Evolutionary conservation across 2,888 invertebrate genomes (phyloP).

Genomic region (Calephelis perditalis): DNA sequence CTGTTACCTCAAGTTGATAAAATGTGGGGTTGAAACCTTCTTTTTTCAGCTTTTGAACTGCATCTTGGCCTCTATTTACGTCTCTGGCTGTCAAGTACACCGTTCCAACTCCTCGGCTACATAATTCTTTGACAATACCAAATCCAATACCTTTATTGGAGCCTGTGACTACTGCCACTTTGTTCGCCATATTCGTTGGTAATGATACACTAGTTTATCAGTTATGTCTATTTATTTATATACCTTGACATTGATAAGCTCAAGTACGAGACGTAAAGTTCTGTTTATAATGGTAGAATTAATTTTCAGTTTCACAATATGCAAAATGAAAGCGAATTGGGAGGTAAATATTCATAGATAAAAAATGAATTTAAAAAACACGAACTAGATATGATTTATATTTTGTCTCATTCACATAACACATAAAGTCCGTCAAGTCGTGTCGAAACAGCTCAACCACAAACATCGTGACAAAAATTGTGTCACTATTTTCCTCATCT

Average conservation of each 20-base stretch:
- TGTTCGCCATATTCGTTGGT: slow-evolving; percentile 34
- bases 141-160: slow-evolving; percentile 56
- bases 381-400: no score
- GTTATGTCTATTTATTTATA: neutral
- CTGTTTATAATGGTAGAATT: neutral
- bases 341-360: no score
- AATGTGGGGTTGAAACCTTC: slow-evolving; percentile 53
- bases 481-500: no score
- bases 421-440: no score
- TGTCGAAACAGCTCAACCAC: no score
- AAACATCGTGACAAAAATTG: no score
- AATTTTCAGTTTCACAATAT: no score
- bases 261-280: neutral
- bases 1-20: slow-evolving; percentile 34
- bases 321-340: no score
- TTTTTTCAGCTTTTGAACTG: slow-evolving; percentile 70
- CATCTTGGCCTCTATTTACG: slow-evolving; percentile 64
- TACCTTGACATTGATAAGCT: neutral
- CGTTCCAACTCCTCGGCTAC: slow-evolving; percentile 75
- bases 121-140: slow-evolving; percentile 78
- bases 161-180: slow-evolving; percentile 75
- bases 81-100: slow-evolving; percentile 82
- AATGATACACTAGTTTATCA: neutral
- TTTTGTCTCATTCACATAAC: no score
- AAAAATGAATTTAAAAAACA: no score